A percentile compares a stretch with the other conserved stretches of the same genome.
phyloP scores from a whole-genome alignment of 2,797 vertebrate species.

The Sarcophilus harrisii region DNA sequence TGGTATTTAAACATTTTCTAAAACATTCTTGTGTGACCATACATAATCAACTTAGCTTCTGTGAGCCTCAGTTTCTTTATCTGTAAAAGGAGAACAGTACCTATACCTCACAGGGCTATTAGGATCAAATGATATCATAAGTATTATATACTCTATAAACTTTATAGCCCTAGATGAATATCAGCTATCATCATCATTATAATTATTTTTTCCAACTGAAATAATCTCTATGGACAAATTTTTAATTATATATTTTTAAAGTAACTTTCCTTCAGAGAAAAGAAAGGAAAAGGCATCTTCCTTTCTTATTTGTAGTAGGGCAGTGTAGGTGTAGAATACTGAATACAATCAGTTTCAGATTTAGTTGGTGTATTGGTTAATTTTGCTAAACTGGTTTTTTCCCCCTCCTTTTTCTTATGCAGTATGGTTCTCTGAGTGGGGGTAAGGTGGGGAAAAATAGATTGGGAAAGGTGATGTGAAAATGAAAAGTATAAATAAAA shows the following conservation, averaged over 20 bases:
- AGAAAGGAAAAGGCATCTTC: background rate
- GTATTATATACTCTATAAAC: conserved; percentile 12
- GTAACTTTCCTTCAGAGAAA: background rate
- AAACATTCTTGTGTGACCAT: conserved; percentile 46
- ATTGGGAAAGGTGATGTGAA: background rate
- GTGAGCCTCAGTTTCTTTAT: conserved; percentile 45
- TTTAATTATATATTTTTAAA: background rate
- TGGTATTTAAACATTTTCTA: background rate
- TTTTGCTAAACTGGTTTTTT: background rate
- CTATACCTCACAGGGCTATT: background rate
- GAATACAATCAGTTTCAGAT: background rate
- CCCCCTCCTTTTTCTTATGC: background rate
- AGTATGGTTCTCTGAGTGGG: background rate
- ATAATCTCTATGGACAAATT: background rate
- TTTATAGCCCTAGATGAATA: background rate
- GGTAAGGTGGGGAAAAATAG: background rate
- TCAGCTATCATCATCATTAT: background rate
- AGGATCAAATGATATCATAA: background rate
- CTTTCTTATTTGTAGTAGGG: background rate
- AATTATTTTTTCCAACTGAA: background rate
- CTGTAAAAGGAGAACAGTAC: background rate
- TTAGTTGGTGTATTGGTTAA: background rate
- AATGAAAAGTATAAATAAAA: background rate
- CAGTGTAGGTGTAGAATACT: background rate
- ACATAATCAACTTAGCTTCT: conserved; percentile 56